phyloP scores from a whole-genome alignment of 2,113 vertebrate species.

The Erpornis zantholeuca region DNA sequence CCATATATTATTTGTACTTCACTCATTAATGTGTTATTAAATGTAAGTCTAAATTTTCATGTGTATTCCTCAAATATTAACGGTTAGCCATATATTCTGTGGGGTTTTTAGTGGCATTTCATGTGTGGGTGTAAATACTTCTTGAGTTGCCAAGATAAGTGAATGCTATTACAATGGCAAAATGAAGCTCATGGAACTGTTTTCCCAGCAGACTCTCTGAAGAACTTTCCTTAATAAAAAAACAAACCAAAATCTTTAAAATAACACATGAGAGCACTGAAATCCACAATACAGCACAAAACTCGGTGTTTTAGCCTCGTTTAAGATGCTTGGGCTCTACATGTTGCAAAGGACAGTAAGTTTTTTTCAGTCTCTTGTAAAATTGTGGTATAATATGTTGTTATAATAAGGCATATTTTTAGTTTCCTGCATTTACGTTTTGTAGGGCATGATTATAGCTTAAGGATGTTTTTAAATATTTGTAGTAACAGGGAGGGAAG shows the following conservation, averaged over 20 bases:
- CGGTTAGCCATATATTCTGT: neutral
- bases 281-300: neutral
- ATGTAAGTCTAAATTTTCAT: neutral
- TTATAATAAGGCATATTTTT: neutral
- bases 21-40: neutral
- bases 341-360: neutral
- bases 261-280: neutral
- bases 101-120: constrained; percentile 4
- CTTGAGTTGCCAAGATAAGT: constrained; percentile 1
- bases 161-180: constrained; percentile 7
- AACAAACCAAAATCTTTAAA: neutral
- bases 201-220: neutral
- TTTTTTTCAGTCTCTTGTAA: neutral
- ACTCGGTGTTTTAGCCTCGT: neutral
- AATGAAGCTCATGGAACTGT: neutral
- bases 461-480: neutral
- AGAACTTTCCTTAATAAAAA: neutral
- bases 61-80: neutral
- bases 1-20: neutral
- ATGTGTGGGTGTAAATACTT: constrained; percentile 21
- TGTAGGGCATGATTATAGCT: neutral
- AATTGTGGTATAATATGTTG: neutral
- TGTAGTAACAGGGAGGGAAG: neutral
- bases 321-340: neutral
- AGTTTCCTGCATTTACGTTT: neutral